Base-by-base conservation (phyloP, 2,888 invertebrate genomes). In the Phalera bucephala region DNA sequence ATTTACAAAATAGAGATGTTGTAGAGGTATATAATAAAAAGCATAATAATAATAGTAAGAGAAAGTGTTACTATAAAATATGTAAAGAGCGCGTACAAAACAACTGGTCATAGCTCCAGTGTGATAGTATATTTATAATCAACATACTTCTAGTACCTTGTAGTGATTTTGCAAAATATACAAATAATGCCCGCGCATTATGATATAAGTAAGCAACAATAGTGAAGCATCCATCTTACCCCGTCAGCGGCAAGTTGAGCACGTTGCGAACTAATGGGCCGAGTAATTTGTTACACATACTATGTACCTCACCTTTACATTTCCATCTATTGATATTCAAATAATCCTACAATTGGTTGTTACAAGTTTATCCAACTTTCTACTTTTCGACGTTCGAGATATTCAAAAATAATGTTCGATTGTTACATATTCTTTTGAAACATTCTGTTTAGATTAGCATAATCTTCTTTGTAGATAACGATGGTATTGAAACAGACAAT, bases 241-340 rank as follows among this genome's bases (percentile, higher is more conserved):
- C 14, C 20, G 37, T 33, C 29, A 47, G 38, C 36, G 33, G 32
- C 40, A 45, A 47, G 37, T 53, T 54, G 27, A 36, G 27, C 41
- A 36, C 27, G 38, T 47, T 57, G 31, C 41, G 39, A 32, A 40
- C 41, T 62, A 72, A 74, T 66, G 57, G 55, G 37, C 41, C 53
- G 57, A 23, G 58, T 63, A 62, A 61, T 49, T 48, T 55, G 44
- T 46, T 57, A 52, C 46, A 41, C 60, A 64, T 42, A 60, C 11
- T 7, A 29, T 9, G 4, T 3, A 11, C 33, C 20, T 33, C 37
- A 36, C 48, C 36, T 36, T 40, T 7, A 36, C 30, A 48, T 41
- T 55, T 44, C 25, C 17, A 31, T 45, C 48, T 49, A 59, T 63
- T 63, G 33, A 45, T 36, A 62, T 52, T 56, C 52, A 64, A 58